These are phyloP conservation scores for Drosophila nebulosa DNA, from an alignment of 1,140 invertebrate species.

Conservation along the genomic window DNA sequence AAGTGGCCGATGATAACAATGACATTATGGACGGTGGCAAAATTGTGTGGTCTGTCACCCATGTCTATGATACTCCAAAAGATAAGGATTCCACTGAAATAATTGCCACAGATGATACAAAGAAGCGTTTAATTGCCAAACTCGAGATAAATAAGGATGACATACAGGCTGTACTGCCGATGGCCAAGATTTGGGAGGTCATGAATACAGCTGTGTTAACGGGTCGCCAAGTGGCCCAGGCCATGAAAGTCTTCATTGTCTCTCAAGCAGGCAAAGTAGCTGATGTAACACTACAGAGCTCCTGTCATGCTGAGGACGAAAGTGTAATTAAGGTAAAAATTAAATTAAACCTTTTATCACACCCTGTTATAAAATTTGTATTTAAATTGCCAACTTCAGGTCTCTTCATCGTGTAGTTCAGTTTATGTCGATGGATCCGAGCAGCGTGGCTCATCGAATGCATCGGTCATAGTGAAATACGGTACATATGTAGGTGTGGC, in stretches of 20 bases:
- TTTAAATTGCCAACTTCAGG: conserved; percentile 83
- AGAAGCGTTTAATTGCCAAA: conserved; percentile 89
- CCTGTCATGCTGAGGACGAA: conserved; percentile 96
- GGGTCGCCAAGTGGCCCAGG: conserved; percentile 94
- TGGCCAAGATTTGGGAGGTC: conserved; percentile 97
- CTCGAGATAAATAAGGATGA: conserved; percentile 96
- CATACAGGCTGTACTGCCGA: conserved; percentile 95
- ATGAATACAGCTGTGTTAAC: conserved; percentile 98
- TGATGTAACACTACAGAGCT: conserved; percentile 97
- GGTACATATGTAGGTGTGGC: conserved; percentile 94
- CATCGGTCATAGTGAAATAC: conserved; percentile 96
- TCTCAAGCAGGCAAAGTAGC: conserved; percentile 95
- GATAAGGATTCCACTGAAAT: conserved; percentile 81
- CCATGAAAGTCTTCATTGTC: conserved; percentile 97
- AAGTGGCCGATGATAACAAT: conserved; percentile 91
- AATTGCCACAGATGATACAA: conserved; percentile 82
- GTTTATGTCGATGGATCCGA: conserved; percentile 98
- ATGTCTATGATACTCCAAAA: conserved; percentile 85
- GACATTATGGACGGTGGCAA: conserved; percentile 89
- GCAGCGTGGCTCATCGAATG: conserved; percentile 95
- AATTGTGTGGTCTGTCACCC: conserved; percentile 90
- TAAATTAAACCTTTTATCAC: too few relatives aligned
- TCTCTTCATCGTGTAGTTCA: conserved; percentile 96
- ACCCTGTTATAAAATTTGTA: too few relatives aligned
- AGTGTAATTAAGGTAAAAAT: conserved; percentile 94